phyloP scores from a whole-genome alignment of 2,113 vertebrate species.

The Seriola quinqueradiata region DNA sequence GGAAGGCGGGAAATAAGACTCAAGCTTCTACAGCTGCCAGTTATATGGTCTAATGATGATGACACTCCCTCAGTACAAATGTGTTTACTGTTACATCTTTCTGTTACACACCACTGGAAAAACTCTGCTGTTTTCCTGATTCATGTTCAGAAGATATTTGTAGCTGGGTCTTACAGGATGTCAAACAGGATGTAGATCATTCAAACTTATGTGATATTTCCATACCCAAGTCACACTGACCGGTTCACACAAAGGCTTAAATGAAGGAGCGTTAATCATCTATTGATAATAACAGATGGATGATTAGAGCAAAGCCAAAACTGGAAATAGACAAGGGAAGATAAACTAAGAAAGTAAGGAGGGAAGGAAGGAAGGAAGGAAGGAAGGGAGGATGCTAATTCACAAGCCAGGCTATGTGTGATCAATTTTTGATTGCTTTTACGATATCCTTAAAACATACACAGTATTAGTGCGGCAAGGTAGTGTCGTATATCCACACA shows the following conservation, averaged over 20 bases:
- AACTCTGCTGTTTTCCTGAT: background rate
- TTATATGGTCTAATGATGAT: background rate
- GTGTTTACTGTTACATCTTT: background rate
- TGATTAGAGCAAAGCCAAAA: background rate
- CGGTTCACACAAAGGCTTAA: constrained; percentile 38
- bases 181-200: constrained; percentile 30
- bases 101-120: background rate
- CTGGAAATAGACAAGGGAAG: background rate
- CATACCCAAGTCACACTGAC: constrained; percentile 12
- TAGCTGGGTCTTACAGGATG: background rate
- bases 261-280: constrained; percentile 10
- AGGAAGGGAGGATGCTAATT: background rate
- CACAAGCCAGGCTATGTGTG: too few species aligned
- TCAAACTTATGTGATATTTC: constrained; percentile 36
- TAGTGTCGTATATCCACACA: too few species aligned
- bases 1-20: background rate
- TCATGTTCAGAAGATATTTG: constrained; percentile 1
- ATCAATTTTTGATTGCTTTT: too few species aligned
- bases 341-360: background rate
- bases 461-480: too few species aligned
- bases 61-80: background rate
- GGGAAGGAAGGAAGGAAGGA: background rate
- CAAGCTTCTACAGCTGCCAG: background rate
- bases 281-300: background rate
- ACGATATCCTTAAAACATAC: too few species aligned